A percentile compares a stretch with the other conserved stretches of the same genome.
These are phyloP conservation scores for Diceros bicornis DNA, from an alignment of 2,797 vertebrate genomes.

Conservation along the genomic window DNA sequence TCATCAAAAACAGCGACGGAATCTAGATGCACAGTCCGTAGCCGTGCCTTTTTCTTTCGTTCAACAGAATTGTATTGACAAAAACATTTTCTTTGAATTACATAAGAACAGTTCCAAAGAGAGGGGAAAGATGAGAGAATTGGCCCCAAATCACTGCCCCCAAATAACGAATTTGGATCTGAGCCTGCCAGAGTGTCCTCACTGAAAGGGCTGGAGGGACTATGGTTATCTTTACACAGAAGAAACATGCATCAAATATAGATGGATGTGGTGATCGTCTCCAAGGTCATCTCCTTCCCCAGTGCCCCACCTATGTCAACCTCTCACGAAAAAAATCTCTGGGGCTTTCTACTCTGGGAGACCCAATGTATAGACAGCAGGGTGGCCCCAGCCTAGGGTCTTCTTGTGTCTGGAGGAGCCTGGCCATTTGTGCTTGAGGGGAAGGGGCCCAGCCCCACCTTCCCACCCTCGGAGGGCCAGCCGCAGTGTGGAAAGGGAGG, in stretches of 20 bases:
- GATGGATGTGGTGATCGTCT: background rate
- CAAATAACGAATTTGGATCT: conserved; percentile 32
- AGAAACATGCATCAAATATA: background rate
- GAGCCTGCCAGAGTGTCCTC: background rate
- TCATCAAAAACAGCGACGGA: conserved; percentile 9
- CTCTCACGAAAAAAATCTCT: conserved; percentile 59
- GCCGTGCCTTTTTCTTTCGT: conserved; percentile 10
- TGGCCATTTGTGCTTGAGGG: conserved; percentile 80
- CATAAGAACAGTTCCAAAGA: conserved; percentile 52
- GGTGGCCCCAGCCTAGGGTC: background rate
- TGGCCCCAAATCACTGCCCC: background rate
- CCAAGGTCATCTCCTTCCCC: background rate
- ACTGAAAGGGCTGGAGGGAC: background rate
- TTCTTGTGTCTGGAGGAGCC: conserved; percentile 70
- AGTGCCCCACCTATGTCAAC: background rate
- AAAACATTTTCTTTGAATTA: conserved; percentile 73
- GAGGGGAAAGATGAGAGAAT: background rate
- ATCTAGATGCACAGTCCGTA: background rate
- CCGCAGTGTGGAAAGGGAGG: conserved; percentile 6
- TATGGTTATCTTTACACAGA: conserved; percentile 12
- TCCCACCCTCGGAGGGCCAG: conserved; percentile 7
- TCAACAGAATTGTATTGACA: conserved; percentile 62
- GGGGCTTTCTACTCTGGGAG: conserved; percentile 26
- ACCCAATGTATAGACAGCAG: conserved; percentile 64
- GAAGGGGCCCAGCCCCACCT: conserved; percentile 54